Conservation (phyloP, 2,888 invertebrate genomes). For the Zele albiditarsus region DNA sequence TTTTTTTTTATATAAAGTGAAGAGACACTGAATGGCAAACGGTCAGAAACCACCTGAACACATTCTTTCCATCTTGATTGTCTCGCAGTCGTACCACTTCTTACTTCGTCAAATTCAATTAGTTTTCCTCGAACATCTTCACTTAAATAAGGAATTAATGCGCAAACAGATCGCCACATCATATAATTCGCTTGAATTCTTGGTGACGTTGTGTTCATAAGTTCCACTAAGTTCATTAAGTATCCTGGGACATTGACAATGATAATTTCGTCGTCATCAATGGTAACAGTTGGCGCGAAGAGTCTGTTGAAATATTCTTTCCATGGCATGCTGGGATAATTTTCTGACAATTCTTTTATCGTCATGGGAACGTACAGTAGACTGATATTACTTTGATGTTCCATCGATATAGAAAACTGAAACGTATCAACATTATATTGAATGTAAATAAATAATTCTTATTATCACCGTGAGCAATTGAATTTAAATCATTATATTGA, state of each 20-base stretch:
- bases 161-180: constrained; percentile 91
- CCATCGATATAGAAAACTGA: constrained; percentile 76
- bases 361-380: constrained; percentile 91
- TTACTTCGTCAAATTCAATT: constrained; percentile 84
- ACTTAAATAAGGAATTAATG: constrained; percentile 86
- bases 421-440: neutral
- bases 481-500: neutral
- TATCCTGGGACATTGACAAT: constrained; percentile 89
- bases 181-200: constrained; percentile 90
- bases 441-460: neutral
- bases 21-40: constrained; percentile 79
- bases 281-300: constrained; percentile 77
- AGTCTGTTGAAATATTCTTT: constrained; percentile 79
- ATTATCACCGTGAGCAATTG: neutral
- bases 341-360: constrained; percentile 80
- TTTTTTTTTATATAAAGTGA: constrained; percentile 91
- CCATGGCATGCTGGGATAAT: constrained; percentile 77
- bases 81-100: constrained; percentile 88
- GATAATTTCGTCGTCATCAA: constrained; percentile 81
- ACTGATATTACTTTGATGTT: constrained; percentile 90
- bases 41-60: constrained; percentile 79
- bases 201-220: constrained; percentile 77
- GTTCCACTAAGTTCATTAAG: constrained; percentile 81
- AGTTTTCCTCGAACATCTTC: constrained; percentile 86
- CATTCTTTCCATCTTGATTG: constrained; percentile 95